These are phyloP conservation scores for Gadus chalcogrammus DNA, from an alignment of 2,113 vertebrate species.

Conservation along the genomic window DNA sequence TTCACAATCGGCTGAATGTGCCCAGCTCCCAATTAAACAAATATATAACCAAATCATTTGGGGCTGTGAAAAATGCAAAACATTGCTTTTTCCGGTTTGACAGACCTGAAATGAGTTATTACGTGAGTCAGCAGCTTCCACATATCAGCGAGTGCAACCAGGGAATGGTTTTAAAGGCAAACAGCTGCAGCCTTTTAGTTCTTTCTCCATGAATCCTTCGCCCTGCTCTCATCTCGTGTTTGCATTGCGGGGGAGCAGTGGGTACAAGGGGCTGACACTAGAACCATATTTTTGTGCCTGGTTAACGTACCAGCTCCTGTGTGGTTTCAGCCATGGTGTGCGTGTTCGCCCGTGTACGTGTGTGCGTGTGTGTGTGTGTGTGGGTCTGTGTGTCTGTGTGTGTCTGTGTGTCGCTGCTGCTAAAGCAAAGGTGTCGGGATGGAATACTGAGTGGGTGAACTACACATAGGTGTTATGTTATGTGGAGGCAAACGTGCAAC, in stretches of 20 bases:
- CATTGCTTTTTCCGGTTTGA: slow-evolving; percentile 37
- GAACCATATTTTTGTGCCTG: slow-evolving; percentile 13
- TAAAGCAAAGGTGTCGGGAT: no score
- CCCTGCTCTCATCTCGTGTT: slow-evolving; percentile 24
- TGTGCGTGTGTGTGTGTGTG: background rate
- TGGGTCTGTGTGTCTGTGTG: background rate
- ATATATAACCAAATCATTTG: slow-evolving; percentile 45
- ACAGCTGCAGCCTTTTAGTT: slow-evolving; percentile 28
- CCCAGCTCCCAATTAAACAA: no score
- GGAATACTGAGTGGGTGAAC: background rate
- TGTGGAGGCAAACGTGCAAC: background rate
- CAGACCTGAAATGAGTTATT: slow-evolving; percentile 56
- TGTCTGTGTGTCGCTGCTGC: background rate
- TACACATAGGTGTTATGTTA: background rate
- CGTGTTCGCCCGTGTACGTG: background rate
- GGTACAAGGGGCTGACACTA: background rate
- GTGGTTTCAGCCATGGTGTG: background rate
- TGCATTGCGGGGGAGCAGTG: slow-evolving; percentile 30
- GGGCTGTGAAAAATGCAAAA: slow-evolving; percentile 54
- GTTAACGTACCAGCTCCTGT: slow-evolving; percentile 15
- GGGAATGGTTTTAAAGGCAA: slow-evolving; percentile 48
- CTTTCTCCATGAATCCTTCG: slow-evolving; percentile 25
- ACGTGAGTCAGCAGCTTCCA: slow-evolving; percentile 52
- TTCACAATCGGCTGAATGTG: background rate
- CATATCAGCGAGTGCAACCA: slow-evolving; percentile 46